Base-by-base conservation (phyloP, 2,888 invertebrate species). In the Eumerus sabulonum region DNA sequence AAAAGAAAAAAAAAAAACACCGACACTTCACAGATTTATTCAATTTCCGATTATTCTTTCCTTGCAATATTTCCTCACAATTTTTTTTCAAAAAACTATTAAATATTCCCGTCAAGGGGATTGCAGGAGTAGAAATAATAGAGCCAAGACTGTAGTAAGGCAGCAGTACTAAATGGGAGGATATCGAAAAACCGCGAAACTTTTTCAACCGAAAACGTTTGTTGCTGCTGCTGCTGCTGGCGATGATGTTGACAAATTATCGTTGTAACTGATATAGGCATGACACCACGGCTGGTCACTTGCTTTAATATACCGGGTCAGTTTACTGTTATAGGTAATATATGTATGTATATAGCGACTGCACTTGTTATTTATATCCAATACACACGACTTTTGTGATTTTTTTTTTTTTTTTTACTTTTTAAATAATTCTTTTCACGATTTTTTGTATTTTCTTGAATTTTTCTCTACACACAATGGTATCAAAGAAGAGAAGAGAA, bases 71-170 rank as follows among this genome's bases (percentile, higher is more conserved):
- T 27, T 27, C 7, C 7, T 27, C 2, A 7, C 27, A n/a, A n/a
- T n/a, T n/a, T 27, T 27, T 27, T 27, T 27, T 7, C 7, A 2
- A 27, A 7, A 27, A 67, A 51, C 19, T 51, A 9, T n/a, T 56
- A 53, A 77, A 77, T 77, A 77, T 77, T 77, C 77, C 73, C 73
- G 62, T 77, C 53, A 68, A 62, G 40, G 67, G 62, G 57, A 53
- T 27, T 27, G 7, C 27, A 27, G 27, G 7, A 27, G 27, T 27
- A 27, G 27, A 4, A 27, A 7, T 27, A 27, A 27, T 27, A 27
- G 27, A n/a, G n/a, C n/a, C n/a, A n/a, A n/a, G n/a, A n/a, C n/a
- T 27, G 7, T 27, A 4, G 27, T 27, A 27, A 27, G n/a, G 27
- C 27, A 27, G 27, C 27, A 27, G 27, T 27, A 27, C 27, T 27